Evolutionary conservation across 2,113 vertebrate genomes (phyloP).

Genomic region (Myocastor coypus): DNA sequence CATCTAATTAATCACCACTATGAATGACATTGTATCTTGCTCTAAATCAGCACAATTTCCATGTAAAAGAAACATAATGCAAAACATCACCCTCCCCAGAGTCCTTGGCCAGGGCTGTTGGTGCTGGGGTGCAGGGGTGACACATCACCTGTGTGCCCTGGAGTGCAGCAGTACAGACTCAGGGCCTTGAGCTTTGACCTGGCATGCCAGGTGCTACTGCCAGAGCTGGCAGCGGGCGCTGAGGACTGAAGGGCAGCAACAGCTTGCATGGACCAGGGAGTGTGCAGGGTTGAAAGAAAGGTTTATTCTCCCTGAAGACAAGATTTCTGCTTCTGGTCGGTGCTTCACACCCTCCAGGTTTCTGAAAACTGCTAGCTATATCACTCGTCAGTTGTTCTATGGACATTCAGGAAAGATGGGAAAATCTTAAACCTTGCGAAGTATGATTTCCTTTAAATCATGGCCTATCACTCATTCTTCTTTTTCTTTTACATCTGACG

Average conservation of each 20-base stretch:
- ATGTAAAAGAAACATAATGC: background rate
- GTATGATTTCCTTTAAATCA: slow-evolving; percentile 55
- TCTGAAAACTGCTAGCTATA: slow-evolving; percentile 72
- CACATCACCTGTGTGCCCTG: background rate
- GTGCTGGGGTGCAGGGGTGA: background rate
- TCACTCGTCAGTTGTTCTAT: slow-evolving; percentile 69
- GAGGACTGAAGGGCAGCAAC: background rate
- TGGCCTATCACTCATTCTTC: slow-evolving; percentile 44
- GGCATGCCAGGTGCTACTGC: background rate
- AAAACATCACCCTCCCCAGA: background rate
- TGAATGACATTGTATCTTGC: too few species aligned
- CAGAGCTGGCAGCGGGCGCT: background rate
- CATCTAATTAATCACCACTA: background rate
- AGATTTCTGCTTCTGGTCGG: slow-evolving; percentile 66
- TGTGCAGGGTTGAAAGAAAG: slow-evolving; percentile 74
- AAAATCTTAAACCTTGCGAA: slow-evolving; percentile 54
- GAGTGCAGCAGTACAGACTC: background rate
- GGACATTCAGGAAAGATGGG: slow-evolving; percentile 41
- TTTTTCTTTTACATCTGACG: slow-evolving; percentile 45
- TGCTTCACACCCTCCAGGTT: slow-evolving; percentile 61
- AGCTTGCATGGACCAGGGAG: too few species aligned
- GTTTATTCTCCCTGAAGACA: slow-evolving; percentile 69
- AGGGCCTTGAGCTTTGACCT: background rate
- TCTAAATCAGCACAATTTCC: background rate
- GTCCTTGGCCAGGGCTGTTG: background rate